Conservation (phyloP, 2,888 invertebrate genomes). For the Eilema caniola region DNA sequence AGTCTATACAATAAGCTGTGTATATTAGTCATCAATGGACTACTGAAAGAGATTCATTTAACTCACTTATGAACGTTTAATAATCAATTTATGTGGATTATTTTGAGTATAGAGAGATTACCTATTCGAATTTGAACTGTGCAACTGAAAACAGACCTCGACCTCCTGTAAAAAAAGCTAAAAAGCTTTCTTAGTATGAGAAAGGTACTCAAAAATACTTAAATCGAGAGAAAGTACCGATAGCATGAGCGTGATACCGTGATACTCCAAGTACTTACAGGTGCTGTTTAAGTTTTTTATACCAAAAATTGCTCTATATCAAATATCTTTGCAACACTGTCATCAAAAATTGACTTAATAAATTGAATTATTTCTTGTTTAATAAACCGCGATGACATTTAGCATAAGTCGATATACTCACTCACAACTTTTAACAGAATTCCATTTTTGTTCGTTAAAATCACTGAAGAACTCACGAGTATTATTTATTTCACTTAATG, state of each 20-base stretch:
- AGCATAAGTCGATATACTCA: too few relatives aligned
- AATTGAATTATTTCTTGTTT: too few relatives aligned
- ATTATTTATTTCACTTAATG: slow-evolving; percentile 9
- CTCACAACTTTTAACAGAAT: background rate
- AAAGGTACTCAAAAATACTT: background rate
- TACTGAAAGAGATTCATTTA: background rate
- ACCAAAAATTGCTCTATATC: too few relatives aligned
- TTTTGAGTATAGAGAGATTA: background rate
- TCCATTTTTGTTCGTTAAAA: background rate
- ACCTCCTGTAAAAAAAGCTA: background rate
- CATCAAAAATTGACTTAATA: too few relatives aligned
- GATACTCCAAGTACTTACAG: background rate
- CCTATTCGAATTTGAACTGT: background rate
- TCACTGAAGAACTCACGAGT: background rate
- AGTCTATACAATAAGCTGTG: background rate
- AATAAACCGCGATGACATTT: too few relatives aligned
- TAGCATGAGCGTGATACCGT: background rate
- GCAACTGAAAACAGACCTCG: background rate
- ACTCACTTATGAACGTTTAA: background rate
- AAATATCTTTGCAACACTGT: too few relatives aligned
- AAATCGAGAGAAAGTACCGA: background rate
- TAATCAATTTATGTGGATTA: background rate
- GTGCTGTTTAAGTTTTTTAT: too few relatives aligned
- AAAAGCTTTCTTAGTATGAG: background rate
- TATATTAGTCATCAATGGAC: background rate